Base-by-base conservation (phyloP, 2,888 invertebrate species). In the Pherbina coryleti region DNA sequence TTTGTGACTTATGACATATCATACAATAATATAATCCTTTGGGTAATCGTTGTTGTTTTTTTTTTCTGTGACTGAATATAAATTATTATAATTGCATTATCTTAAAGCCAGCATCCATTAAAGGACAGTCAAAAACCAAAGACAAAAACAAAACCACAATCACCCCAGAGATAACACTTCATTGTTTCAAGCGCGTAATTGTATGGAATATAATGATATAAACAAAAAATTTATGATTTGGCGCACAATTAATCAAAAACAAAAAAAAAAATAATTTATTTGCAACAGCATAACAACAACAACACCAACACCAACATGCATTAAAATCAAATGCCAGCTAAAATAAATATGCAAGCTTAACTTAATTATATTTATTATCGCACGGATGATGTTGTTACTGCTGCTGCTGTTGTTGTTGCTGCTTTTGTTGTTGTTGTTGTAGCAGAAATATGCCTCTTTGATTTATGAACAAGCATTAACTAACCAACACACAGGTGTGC, bases 391-490 rank as follows among this genome's bases (percentile, higher is more conserved):
- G 37, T 67, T 44, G 37, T 67, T 19, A 14, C 14, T 60, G 19
- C 14, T 25, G 19, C 7, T 51, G 55, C 19, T 5, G 17, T 5
- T 55, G 25, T 51, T 69, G 49, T 14, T 69, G 51, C 25, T 69
- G 51, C 22, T 69, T 51, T 14, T 69, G 4, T 25, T 51, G 11
- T 14, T 51, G 51, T 17, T 69, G 69, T 9, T 69, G 28, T 17
- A 51, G 19, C n/a, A 25, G 14, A 14, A 51, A 62, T 19, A 11
- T 51, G 51, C 69, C 49, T 28, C 22, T 69, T 51, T 69, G 69
- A 69, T 69, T 69, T 69, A 69, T 69, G 51, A 51, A 69, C 31
- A 49, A 69, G 25, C 69, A 69, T 69, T 69, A 49, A 28, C 51
- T 69, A 49, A 28, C 51, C 51, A 69, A 28, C 69, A 69, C 69